Evolutionary conservation across 2,888 invertebrate genomes (phyloP).

Genomic region (Clostera curtula): DNA sequence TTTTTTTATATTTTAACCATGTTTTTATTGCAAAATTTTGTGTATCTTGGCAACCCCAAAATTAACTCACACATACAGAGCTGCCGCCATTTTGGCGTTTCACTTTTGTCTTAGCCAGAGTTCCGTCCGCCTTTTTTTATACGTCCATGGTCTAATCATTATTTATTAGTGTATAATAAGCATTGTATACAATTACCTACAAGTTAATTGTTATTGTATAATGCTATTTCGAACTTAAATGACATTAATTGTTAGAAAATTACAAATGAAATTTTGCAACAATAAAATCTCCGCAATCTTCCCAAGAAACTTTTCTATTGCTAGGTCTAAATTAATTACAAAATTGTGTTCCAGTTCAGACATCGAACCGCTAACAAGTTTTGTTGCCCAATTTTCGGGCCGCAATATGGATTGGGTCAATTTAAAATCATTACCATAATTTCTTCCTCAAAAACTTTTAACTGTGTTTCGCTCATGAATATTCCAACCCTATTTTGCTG

Average conservation of each 20-base stretch:
- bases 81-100: too few species aligned
- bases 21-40: too few species aligned
- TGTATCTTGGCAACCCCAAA: too few species aligned
- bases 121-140: too few species aligned
- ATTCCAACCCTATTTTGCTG: slow-evolving; percentile 43
- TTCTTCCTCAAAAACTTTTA: slow-evolving; percentile 55
- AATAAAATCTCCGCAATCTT: slow-evolving; percentile 33
- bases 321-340: slow-evolving; percentile 48
- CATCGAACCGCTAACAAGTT: slow-evolving; percentile 45
- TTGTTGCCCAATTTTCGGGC: slow-evolving; percentile 35
- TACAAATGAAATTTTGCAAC: slow-evolving; percentile 16
- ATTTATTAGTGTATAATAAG: too few species aligned
- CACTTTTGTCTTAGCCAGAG: too few species aligned
- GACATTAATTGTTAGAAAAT: slow-evolving; percentile 7
- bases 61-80: too few species aligned
- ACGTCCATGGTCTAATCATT: too few species aligned
- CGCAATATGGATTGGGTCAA: slow-evolving; percentile 61
- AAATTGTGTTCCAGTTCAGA: slow-evolving; percentile 41
- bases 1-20: too few species aligned
- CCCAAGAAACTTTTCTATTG: slow-evolving; percentile 34
- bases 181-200: too few species aligned
- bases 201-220: too few species aligned
- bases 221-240: too few species aligned
- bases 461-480: slow-evolving; percentile 50
- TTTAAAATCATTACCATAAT: slow-evolving; percentile 65